Evolutionary conservation across 2,797 vertebrate species (phyloP), one percentile per base, ranked within the genome.

Genomic region (Cryptoblepharus egeriae): DNA sequence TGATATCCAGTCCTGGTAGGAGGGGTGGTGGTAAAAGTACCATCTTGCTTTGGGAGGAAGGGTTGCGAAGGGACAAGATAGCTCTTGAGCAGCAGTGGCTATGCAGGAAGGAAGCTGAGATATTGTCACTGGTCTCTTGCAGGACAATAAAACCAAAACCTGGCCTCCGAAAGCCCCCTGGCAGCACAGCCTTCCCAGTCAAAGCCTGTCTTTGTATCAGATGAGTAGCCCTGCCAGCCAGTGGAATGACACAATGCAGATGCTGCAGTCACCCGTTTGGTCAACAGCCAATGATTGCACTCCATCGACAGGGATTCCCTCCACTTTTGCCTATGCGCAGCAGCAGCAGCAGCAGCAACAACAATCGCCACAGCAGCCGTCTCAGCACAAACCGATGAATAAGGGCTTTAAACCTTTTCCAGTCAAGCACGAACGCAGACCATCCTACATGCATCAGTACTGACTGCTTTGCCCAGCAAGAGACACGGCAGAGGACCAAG

Each of bases 91-190:
- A 49, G 13, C 52, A 26, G n/a, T 77, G 15, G 5, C 58, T 55
- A 1, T 61, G 49, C 8, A 1, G 52, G 82, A 77, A 28, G 67
- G 72, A 73, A 80, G 82, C 49, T 5, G 0, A 10, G 65, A 24
- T 18, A n/a, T 70, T 63, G 24, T 18, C 32, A 1, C 4, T 86
- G 60, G 12, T 80, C 26, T 81, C 93, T 42, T 32, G 75, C 95
- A 99, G 99, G 99, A 99, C 82, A 98, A 97, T 91, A 99, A 99
- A 96, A 99, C 98, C 92, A 99, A 99, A 96, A 99, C 99, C 0
- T 99, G 99, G 99, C 99, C 99, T 32, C 99, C 99, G 3, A 99
- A 99, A 95, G 99, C 98, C 1, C 99, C 99, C 0, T 99, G 99
- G 99, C 98, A 99, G 90, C 98, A 99, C 91, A 95, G 96, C 18